Percentiles rank a stretch among this genome's conserved stretches.
Evolutionary conservation across 2,113 vertebrate genomes (phyloP).

Genomic region (Merops nubicus): DNA sequence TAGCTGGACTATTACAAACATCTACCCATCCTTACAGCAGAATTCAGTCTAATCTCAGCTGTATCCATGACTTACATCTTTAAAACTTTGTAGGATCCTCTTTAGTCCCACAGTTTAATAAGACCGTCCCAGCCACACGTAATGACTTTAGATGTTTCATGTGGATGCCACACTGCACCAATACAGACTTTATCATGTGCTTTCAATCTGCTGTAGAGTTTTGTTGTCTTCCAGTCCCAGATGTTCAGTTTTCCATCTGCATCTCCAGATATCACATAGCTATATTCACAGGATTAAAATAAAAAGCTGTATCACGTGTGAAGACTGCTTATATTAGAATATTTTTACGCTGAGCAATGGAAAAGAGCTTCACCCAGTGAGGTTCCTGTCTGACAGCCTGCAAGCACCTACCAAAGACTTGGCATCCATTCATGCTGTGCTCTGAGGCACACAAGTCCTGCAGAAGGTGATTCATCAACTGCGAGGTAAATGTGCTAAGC

Average conservation of each 20-base stretch:
- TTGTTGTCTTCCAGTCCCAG: conserved; percentile 99
- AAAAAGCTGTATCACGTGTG: background rate
- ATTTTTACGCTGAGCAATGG: background rate
- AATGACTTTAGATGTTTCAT: conserved; percentile 98
- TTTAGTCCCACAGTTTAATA: conserved; percentile 96
- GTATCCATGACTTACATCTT: background rate
- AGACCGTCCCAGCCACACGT: conserved; percentile 98
- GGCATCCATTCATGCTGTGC: background rate
- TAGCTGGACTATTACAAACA: background rate
- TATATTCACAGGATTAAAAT: conserved; percentile 48
- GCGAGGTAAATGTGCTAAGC: background rate
- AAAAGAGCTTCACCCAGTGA: background rate
- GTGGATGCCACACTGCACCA: conserved; percentile 96
- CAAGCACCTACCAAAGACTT: background rate
- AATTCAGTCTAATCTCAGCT: background rate
- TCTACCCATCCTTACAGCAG: background rate
- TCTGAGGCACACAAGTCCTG: background rate
- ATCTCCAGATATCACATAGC: conserved; percentile 98
- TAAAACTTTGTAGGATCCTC: background rate
- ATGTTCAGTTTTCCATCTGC: conserved; percentile 98
- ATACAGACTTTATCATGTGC: conserved; percentile 99
- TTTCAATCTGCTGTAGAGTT: conserved; percentile 96
- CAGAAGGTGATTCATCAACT: background rate
- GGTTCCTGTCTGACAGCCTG: background rate
- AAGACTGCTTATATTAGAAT: background rate